A percentile compares a stretch with the other conserved stretches of the same genome.
Evolutionary conservation across 2,113 vertebrate species (phyloP).

Genomic region (Agelaius tricolor): DNA sequence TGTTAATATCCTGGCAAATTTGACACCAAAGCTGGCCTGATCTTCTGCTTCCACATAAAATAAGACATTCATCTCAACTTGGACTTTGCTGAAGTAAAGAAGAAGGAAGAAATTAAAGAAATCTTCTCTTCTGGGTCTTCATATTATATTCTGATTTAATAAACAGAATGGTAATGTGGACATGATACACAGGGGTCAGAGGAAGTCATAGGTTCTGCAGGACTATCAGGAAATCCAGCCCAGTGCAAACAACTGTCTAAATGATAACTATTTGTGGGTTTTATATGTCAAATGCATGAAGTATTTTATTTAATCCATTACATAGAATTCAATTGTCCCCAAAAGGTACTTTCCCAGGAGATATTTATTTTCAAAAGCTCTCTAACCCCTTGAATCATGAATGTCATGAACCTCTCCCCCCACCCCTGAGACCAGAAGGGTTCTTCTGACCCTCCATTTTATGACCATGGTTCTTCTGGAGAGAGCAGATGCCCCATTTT

Average conservation of each 20-base stretch:
- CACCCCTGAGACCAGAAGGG: not conserved
- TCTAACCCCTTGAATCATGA: not conserved
- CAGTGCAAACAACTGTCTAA: not conserved
- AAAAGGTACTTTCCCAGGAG: not conserved
- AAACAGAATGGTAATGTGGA: not conserved
- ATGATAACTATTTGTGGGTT: rapidly evolving
- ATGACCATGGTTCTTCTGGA: not conserved
- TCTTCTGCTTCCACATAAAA: not conserved
- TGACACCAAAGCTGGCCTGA: not conserved
- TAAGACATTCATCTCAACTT: not conserved
- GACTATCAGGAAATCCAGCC: not conserved
- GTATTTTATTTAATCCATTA: not conserved
- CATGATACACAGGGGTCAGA: not conserved
- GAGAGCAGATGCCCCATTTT: not conserved
- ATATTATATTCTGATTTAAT: not conserved
- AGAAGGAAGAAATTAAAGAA: not conserved
- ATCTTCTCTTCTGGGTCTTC: not conserved
- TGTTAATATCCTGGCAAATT: not conserved
- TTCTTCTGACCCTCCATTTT: not conserved
- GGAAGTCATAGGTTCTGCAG: not conserved
- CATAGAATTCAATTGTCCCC: not conserved
- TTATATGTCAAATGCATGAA: not conserved
- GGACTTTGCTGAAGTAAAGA: not conserved
- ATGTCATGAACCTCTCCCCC: rapidly evolving
- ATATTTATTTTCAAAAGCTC: not conserved